Evolutionary conservation across 2,888 invertebrate genomes (phyloP).

Genomic region (Yponomeuta evonymella): DNA sequence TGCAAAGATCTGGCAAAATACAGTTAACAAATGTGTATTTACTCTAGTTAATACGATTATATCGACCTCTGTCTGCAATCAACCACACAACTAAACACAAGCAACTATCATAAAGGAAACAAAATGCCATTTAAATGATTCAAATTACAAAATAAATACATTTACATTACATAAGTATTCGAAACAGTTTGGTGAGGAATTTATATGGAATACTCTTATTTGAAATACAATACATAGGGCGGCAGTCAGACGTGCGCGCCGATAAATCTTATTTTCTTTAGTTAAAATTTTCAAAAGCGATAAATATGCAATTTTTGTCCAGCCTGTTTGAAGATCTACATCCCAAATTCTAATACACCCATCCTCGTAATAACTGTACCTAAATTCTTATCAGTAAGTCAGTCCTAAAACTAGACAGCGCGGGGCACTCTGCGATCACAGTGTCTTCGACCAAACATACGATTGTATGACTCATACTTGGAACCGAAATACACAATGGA

Average conservation of each 20-base stretch:
- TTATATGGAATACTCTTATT: slow-evolving; percentile 8
- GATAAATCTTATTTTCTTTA: slow-evolving; percentile 8
- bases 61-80: slow-evolving; percentile 30
- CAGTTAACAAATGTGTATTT: slow-evolving; percentile 43
- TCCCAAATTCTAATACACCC: slow-evolving; percentile 26
- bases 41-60: background rate
- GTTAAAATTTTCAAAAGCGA: slow-evolving; percentile 8
- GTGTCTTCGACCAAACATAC: background rate
- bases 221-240: slow-evolving; percentile 25
- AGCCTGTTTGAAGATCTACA: slow-evolving; percentile 3
- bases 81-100: slow-evolving; percentile 59
- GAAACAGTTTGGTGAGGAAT: slow-evolving; percentile 8
- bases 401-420: slow-evolving; percentile 40
- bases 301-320: slow-evolving; percentile 8
- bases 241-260: slow-evolving; percentile 11
- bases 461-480: background rate
- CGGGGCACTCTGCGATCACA: slow-evolving; percentile 1
- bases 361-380: slow-evolving; percentile 34
- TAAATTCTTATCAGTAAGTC: slow-evolving; percentile 43
- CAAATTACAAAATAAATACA: slow-evolving; percentile 64
- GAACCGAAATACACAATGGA: background rate
- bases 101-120: slow-evolving; percentile 52
- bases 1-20: slow-evolving; percentile 49
- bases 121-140: slow-evolving; percentile 49
- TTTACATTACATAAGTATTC: slow-evolving; percentile 33